Evolutionary conservation across 2,113 vertebrate species (phyloP), one percentile per base, ranked within the genome.

Genomic region (Thamnaconus septentrionalis): DNA sequence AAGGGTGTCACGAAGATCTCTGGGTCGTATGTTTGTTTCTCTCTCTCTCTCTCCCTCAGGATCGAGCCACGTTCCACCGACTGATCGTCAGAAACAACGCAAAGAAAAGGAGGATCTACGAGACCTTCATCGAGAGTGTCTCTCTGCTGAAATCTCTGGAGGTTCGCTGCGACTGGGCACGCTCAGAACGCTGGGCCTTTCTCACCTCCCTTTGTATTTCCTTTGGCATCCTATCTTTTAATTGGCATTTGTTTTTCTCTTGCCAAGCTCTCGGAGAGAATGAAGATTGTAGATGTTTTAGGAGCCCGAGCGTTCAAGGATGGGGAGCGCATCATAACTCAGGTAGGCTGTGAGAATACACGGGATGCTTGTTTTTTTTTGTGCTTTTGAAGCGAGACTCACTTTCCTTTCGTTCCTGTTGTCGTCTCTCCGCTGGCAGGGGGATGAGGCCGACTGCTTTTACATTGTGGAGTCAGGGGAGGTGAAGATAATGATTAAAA

Each of bases 271-370:
- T 93, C 96, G 48, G 96, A 98, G 68, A 87, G 96, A 71, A 96
- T 98, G 96, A 98, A 96, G 90, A 95, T 98, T 64, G 96, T 95
- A n/a, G 96, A 98, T 79, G 95, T 97, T 67, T 91, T 98, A 81
- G 96, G 94, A 76, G 93, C 91, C 55, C 95, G 93, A 61, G 71
- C 69, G n/a, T 97, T 93, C 75, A 93, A 92, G 80, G 93, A 97
- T 60, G 94, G 93, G 49, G 94, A 97, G 7, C 86, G 91, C 52
- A 92, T 98, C 4, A 95, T 98, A 82, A 82, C 83, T 64, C 96
- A 98, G 95, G 97, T 97, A 58, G 39, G 5, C 5, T 43, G 5
- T 9, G 7, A 39, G 4, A 2, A 9, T 11, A 40, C 31, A 31
- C 2, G 18, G 18, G 18, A 6, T 3, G 4, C n/a, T 55, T 9